Evolutionary conservation across 1,140 invertebrate genomes (phyloP).

Genomic region (Drosophila mauritiana): DNA sequence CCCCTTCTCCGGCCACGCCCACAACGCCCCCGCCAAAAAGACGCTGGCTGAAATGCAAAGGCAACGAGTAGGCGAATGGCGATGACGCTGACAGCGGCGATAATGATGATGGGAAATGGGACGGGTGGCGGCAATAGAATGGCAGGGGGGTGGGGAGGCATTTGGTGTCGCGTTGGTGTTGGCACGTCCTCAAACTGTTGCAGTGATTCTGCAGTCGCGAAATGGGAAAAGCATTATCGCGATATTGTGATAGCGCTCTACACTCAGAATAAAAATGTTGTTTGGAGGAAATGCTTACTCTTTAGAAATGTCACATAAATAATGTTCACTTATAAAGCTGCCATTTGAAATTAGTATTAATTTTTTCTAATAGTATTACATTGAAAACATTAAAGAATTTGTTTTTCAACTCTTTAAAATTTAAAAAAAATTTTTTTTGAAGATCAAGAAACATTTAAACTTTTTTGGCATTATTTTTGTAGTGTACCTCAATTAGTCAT

Average conservation of each 20-base stretch:
- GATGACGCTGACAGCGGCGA: constrained; percentile 29
- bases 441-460: not conserved
- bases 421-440: no score
- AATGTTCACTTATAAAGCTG: no score
- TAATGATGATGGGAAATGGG: constrained; percentile 31
- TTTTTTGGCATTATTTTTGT: not conserved
- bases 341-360: no score
- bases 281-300: not conserved
- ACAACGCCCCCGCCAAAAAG: constrained; percentile 12
- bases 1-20: constrained; percentile 2
- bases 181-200: constrained; percentile 21
- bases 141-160: not conserved
- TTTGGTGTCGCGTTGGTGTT: constrained; percentile 9
- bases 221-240: constrained; percentile 5
- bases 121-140: constrained; percentile 10
- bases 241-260: not conserved
- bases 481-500: not conserved
- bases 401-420: no score
- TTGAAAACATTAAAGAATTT: no score
- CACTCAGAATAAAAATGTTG: not conserved
- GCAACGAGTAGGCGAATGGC: constrained; percentile 35
- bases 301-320: not conserved
- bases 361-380: no score
- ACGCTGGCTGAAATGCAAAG: constrained; percentile 45
- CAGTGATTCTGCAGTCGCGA: constrained; percentile 15